Percentiles rank a stretch among this genome's conserved stretches.
Conservation (phyloP, 2,888 invertebrate species). For the Elmis aenea region DNA sequence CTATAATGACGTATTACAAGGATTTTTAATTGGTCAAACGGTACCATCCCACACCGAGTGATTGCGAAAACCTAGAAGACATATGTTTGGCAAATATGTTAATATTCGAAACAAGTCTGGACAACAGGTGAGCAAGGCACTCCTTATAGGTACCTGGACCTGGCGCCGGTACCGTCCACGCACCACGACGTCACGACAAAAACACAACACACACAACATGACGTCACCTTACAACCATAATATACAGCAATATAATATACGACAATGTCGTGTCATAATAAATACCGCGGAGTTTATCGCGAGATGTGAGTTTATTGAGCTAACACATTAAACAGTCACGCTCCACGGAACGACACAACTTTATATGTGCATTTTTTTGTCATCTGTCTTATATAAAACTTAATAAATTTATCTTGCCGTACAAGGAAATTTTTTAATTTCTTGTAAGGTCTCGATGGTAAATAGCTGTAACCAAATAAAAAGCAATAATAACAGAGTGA, state of each 20-base stretch:
- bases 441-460: too few species aligned
- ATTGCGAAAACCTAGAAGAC: slow-evolving; percentile 16
- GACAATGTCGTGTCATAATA: slow-evolving; percentile 15
- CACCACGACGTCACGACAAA: slow-evolving; percentile 26
- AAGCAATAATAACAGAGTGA: slow-evolving; percentile 28
- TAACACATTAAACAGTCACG: slow-evolving; percentile 19
- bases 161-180: slow-evolving; percentile 38
- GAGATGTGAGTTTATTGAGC: slow-evolving; percentile 20
- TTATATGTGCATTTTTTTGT: slow-evolving; percentile 10
- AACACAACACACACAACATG: slow-evolving; percentile 15
- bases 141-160: slow-evolving; percentile 35
- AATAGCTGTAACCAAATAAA: slow-evolving; percentile 8
- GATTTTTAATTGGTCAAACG: slow-evolving; percentile 15
- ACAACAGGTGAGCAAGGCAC: slow-evolving; percentile 34
- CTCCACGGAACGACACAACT: slow-evolving; percentile 12
- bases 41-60: slow-evolving; percentile 14
- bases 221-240: slow-evolving; percentile 20
- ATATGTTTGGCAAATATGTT: slow-evolving; percentile 16
- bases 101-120: slow-evolving; percentile 29
- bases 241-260: slow-evolving; percentile 19
- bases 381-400: slow-evolving; percentile 6
- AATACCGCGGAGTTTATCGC: slow-evolving; percentile 13
- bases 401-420: slow-evolving; percentile 10
- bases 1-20: too few species aligned
- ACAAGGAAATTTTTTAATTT: too few species aligned